Evolutionary conservation across 2,888 invertebrate species (phyloP), one percentile per base, ranked within the genome.

Genomic region (Dicyrtomina minuta): DNA sequence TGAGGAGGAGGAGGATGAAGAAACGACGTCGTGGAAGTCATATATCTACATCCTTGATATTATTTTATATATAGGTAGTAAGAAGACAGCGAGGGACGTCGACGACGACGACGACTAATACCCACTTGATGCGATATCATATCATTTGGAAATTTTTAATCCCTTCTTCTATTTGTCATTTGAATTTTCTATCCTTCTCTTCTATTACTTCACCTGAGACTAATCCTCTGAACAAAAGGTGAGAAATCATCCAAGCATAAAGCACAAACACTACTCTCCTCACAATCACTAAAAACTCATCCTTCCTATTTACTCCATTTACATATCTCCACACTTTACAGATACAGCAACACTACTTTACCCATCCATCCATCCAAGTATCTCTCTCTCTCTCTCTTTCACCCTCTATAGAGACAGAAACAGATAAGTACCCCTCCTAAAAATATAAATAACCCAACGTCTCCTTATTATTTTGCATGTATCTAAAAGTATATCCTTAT

Each of bases 161-260:
- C 66, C 55, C 44, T 44, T 49, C 56, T 67, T 67, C 59, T 67
- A 60, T 66, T 55, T 67, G 68, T 68, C 68, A 68, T 68, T 68
- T 60, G 46, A 59, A 66, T 66, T 66, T 49, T 59, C 41, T 66
- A 56, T 58, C 66, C 49, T 53, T 46, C 56, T 58, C 58, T 58
- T 58, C 58, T 66, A 56, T 58, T 68, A 62, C 62, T 69, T 68
- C 69, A 62, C 62, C 69, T 69, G 68, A 61, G 61, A 70, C 70
- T 75, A 72, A 75, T 75, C 74, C 73, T 70, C 66, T 72, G 71
- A 72, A 72, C 74, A 74, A 74, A 74, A 74, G 72, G 74, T 74
- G 74, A 74, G 72, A 74, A 74, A 72, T 72, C 74, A 74, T 61
- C 72, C 67, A 62, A 69, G 66, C 72, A 66, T 73, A 39, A 61